Evolutionary conservation across 2,113 vertebrate genomes (phyloP).

Genomic region (Zosterops hypoxanthus): DNA sequence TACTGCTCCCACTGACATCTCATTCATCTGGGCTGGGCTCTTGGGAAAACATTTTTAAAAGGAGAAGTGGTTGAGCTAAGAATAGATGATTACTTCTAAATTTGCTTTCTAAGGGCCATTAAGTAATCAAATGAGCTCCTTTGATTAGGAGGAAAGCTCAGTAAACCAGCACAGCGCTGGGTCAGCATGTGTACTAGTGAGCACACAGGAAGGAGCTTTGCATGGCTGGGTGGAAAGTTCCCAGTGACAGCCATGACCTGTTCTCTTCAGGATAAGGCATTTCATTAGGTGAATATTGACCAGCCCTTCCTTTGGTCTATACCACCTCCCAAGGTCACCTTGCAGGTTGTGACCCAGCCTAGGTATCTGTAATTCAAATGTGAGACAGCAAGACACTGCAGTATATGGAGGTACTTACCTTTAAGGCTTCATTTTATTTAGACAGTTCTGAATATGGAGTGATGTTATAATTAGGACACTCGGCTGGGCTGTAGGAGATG

Average conservation of each 20-base stretch:
- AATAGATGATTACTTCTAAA: background rate
- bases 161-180: background rate
- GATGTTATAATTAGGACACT: conserved; percentile 34
- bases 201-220: background rate
- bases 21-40: background rate
- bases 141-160: background rate
- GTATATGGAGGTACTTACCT: background rate
- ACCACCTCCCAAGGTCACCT: background rate
- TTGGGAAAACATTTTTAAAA: background rate
- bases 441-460: background rate
- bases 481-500: conserved; percentile 2
- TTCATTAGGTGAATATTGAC: background rate
- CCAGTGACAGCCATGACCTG: background rate
- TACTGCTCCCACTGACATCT: background rate
- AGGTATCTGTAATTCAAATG: background rate
- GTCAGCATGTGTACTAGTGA: background rate
- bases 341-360: background rate
- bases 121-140: background rate
- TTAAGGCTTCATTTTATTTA: background rate
- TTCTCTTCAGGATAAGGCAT: background rate
- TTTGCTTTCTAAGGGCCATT: background rate
- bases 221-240: background rate
- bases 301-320: background rate
- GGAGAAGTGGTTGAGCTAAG: background rate
- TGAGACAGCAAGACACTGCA: rapidly evolving